Evolutionary conservation across 2,888 invertebrate genomes (phyloP), one percentile per base, ranked within the genome.

Genomic region (Parnassius mnemosyne): DNA sequence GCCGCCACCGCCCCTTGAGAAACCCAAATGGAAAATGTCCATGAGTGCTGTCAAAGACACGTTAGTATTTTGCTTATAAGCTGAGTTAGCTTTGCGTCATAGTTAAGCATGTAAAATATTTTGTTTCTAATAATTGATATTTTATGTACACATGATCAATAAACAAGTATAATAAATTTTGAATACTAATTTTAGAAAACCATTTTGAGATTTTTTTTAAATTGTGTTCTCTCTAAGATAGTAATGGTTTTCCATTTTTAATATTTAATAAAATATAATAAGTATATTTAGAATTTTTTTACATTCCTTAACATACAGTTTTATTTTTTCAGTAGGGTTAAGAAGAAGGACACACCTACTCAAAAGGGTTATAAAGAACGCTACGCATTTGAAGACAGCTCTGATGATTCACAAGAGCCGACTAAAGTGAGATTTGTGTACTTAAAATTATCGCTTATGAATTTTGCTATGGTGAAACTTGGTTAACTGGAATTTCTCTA

Each of bases 21-120:
- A 92, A 69, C 92, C 92, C 65, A 94, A 94, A 80, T 94, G 94
- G 94, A 94, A 94, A 82, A 94, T 95, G 94, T 94, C 94, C 72
- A 93, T 94, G 84, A 93, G 93, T 67, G 92, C 93, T 50, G 92
- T 93, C 41, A 92, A 92, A 54, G 92, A 92, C 58, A 79, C 89
- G 92, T 92, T 72, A 85, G 89, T 83, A 57, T 44, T 42, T 58
- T 51, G n/a, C 49, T 34, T 34, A 34, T 34, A 34, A 5, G 7
- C 34, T 34, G 7, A 7, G 34, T 7, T 34, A 34, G 34, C 5
- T 34, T 34, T 34, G 34, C 34, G 5, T 34, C 5, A 34, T 7
- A 34, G 34, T 34, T 34, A 34, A 34, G 34, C 34, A 7, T 34
- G 34, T 34, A 34, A 34, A 34, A 34, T 34, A 34, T 34, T 34